Evolutionary conservation across 2,888 invertebrate species (phyloP).

Genomic region (Vandiemenella viatica): DNA sequence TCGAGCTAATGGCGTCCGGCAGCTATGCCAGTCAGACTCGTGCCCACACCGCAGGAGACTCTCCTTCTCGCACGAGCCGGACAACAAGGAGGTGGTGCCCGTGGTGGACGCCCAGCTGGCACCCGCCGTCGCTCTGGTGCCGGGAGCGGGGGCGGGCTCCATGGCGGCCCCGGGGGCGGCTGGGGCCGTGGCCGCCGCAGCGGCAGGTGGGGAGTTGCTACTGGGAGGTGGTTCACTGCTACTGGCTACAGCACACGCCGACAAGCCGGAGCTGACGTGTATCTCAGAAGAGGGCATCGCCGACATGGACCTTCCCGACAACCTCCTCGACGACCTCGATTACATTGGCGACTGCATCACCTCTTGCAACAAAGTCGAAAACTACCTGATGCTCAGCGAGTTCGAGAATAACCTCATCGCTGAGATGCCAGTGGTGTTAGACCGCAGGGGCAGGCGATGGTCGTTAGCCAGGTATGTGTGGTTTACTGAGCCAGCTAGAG

Average conservation of each 20-base stretch:
- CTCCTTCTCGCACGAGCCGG: slow-evolving; percentile 41
- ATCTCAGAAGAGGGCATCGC: slow-evolving; percentile 75
- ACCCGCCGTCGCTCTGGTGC: slow-evolving; percentile 5
- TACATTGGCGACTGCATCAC: slow-evolving; percentile 72
- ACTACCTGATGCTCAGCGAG: slow-evolving; percentile 72
- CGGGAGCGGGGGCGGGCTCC: background rate
- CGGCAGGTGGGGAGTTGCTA: slow-evolving; percentile 32
- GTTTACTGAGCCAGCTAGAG: too few species aligned
- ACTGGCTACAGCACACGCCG: slow-evolving; percentile 32
- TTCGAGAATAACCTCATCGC: slow-evolving; percentile 73
- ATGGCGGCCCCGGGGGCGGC: slow-evolving; percentile 33
- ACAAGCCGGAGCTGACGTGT: slow-evolving; percentile 63
- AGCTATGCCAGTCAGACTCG: slow-evolving; percentile 38
- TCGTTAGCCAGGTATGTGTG: slow-evolving; percentile 41
- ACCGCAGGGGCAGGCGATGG: slow-evolving; percentile 56
- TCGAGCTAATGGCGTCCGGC: slow-evolving; percentile 37
- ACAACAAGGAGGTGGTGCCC: slow-evolving; percentile 5
- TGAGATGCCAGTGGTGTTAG: slow-evolving; percentile 57
- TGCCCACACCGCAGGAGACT: slow-evolving; percentile 40
- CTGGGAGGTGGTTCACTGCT: slow-evolving; percentile 34
- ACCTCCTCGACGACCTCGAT: slow-evolving; percentile 60
- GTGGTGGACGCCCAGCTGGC: slow-evolving; percentile 18
- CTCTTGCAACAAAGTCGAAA: slow-evolving; percentile 73
- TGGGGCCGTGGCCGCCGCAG: slow-evolving; percentile 38
- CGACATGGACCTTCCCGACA: slow-evolving; percentile 68